Evolutionary conservation across 2,797 vertebrate species (phyloP), one percentile per base, ranked within the genome.

Genomic region (Paguma larvata): DNA sequence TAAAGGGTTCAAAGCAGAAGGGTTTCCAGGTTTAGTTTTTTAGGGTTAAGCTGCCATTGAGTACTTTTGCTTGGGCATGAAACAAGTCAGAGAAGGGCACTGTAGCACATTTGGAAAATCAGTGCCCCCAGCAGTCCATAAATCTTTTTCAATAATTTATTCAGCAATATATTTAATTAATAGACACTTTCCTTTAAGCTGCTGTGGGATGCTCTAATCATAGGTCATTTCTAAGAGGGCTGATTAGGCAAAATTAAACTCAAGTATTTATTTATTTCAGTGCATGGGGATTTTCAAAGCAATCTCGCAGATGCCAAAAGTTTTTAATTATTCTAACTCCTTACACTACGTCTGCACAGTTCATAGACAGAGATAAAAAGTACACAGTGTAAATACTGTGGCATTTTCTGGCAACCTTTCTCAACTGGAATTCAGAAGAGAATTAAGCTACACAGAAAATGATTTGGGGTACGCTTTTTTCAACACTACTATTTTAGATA

Each of bases 31-130:
- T 56, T 73, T 51, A 11, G 2, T 48, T 83, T 83, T 72, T 62
- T 32, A 84, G 25, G 6, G 19, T 63, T 92, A 78, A 82, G 1
- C 2, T 67, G 85, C 51, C 16, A 2, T 75, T 80, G 41, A 78
- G 6, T 70, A 48, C 2, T 46, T 56, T 59, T 65, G 4, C 48
- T 41, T 6, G 44, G 16, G 48, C 8, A 63, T 41, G 23, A 77
- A 51, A 53, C 2, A 68, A 0, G 0, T 48, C 3, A 70, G 23
- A 88, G 14, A 77, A 23, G 6, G 0, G 0, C 0, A 13, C 65
- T 11, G 11, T 38, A 32, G 9, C 21, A 88, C 65, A 56, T 41
- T 85, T 2, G 51, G 16, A 79, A 80, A 91, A 77, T 38, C 48
- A 59, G 38, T 21, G 9, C 88, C 19, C 7, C 13, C 0, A 3